These are phyloP conservation scores for Punctoribates punctum DNA, from an alignment of 2,888 invertebrate species.

Conservation along the genomic window DNA sequence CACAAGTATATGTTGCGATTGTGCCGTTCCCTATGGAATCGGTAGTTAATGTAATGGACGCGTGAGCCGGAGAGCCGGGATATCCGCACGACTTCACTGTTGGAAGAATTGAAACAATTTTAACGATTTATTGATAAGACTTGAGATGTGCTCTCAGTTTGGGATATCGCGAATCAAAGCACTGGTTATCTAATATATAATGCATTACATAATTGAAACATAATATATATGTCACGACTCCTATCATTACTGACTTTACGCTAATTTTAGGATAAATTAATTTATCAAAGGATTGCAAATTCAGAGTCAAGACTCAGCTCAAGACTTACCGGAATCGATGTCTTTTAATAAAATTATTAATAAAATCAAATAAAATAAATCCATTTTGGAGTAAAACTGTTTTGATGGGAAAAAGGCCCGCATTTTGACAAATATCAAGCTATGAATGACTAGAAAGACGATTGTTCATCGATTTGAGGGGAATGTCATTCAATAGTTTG, in stretches of 20 bases:
- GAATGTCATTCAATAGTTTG: conserved; percentile 22
- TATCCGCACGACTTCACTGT: conserved; percentile 63
- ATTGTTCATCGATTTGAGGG: background rate
- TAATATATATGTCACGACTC: conserved; percentile 23
- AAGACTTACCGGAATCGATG: conserved; percentile 7
- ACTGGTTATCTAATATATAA: background rate
- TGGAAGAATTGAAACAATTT: background rate
- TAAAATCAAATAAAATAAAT: conserved; percentile 18
- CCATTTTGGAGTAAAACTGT: background rate
- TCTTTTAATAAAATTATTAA: background rate
- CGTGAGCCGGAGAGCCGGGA: conserved; percentile 87
- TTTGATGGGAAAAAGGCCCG: background rate
- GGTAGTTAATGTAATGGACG: conserved; percentile 70
- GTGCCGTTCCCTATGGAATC: conserved; percentile 63
- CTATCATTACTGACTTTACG: background rate
- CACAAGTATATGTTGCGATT: conserved; percentile 78
- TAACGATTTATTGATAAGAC: background rate
- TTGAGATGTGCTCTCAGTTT: background rate
- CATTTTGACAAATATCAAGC: background rate
- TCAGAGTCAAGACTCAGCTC: background rate
- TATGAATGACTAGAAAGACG: conserved; percentile 22
- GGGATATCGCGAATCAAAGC: background rate
- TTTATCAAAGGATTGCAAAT: background rate
- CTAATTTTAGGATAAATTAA: background rate
- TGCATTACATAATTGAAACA: background rate